phyloP scores from a whole-genome alignment of 2,888 invertebrate genomes.

The Sinelater perroti region DNA sequence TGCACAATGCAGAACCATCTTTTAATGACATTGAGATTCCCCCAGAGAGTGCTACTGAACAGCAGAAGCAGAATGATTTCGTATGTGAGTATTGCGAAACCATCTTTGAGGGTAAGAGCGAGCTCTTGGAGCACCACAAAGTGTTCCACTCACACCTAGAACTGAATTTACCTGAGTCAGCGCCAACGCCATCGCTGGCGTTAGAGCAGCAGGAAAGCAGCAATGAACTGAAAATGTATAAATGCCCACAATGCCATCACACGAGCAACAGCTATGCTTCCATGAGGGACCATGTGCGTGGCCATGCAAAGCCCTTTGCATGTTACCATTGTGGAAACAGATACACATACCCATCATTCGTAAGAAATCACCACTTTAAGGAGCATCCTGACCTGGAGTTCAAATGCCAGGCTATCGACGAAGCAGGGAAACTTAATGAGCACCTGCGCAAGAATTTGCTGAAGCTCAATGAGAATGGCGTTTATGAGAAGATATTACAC shows the following conservation, averaged over 20 bases:
- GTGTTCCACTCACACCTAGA: slow-evolving; percentile 57
- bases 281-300: slow-evolving; percentile 59
- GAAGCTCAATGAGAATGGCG: slow-evolving; percentile 20
- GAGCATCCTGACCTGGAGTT: slow-evolving; percentile 52
- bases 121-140: slow-evolving; percentile 56
- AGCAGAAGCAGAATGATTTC: slow-evolving; percentile 8
- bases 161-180: slow-evolving; percentile 35
- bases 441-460: slow-evolving; percentile 27
- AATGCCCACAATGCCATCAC: slow-evolving; percentile 59
- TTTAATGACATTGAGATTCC: slow-evolving; percentile 26
- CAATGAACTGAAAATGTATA: slow-evolving; percentile 47
- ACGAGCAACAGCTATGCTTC: slow-evolving; percentile 47
- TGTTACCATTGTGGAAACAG: slow-evolving; percentile 59
- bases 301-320: slow-evolving; percentile 58
- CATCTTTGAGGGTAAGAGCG: slow-evolving; percentile 50
- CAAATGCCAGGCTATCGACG: slow-evolving; percentile 45
- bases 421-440: slow-evolving; percentile 18
- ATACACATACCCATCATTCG: slow-evolving; percentile 50
- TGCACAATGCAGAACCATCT: slow-evolving; percentile 48
- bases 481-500: slow-evolving; percentile 5
- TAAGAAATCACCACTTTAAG: slow-evolving; percentile 51
- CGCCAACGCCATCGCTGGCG: background rate
- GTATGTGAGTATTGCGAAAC: slow-evolving; percentile 23
- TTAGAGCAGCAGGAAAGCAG: background rate
- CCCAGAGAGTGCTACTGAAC: background rate